Evolutionary conservation across 2,113 vertebrate species (phyloP), one percentile per base, ranked within the genome.

Genomic region (Cavia porcellus): DNA sequence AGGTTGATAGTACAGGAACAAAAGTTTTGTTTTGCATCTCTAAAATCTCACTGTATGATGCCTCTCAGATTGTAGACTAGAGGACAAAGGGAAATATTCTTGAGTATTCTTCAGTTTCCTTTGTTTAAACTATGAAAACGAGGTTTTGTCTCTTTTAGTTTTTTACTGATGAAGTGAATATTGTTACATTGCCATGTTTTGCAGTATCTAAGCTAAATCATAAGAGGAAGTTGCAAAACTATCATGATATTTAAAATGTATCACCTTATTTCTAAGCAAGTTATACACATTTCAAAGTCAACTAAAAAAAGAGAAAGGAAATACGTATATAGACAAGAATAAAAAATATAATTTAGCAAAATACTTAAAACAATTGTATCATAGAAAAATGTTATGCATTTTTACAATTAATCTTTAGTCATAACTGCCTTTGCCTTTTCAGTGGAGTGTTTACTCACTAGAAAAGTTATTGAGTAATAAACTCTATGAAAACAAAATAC

Each of bases 181-280:
- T 79, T 74, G 35, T 85, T 80, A 79, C 1, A 47, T 89, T 64
- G 75, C 12, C 35, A 80, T 68, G 91, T 61, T 83, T 96, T 86
- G 70, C 24, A 90, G n/a, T 89, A 32, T 70, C 55, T 84, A 24
- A 77, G 47, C 22, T 84, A 84, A 83, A 50, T 84, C 17, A 45
- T 84, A 86, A 47, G 47, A 95, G 35, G 93, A 95, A 62, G 74
- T 25, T 95, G 52, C 70, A 95, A 93, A 95, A 79, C 52, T 64
- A 20, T 25, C 61, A 93, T 94, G 64, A 89, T 38, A 93, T 95
- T 96, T 90, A 84, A 84, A 93, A 96, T 6, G 2, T 28, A 90
- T 84, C 59, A 86, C n/a, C 35, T 84, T 90, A 83, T 91, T 95
- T 95, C 35, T 30, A 64, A 96, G 61, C 2, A 55, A 96, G 22